Evolutionary conservation across 2,888 invertebrate genomes (phyloP), one percentile per base, ranked within the genome.

Genomic region (Achlya flavicornis): DNA sequence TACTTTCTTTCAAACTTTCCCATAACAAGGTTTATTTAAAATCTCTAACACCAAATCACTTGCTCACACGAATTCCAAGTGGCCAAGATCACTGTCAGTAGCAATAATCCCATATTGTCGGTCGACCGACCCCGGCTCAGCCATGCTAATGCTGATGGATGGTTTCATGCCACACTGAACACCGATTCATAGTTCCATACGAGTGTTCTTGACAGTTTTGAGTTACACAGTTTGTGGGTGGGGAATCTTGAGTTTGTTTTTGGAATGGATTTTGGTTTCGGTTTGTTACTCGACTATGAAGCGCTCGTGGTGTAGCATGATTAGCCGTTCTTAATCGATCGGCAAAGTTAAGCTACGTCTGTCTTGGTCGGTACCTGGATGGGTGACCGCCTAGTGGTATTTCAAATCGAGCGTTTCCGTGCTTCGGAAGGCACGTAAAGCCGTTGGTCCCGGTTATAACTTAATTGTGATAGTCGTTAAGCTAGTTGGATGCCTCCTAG

Each of bases 61-160:
- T 53, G 53, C 53, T 53, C 53, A 19, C 19, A 53, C 53, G 53
- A 19, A 53, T 19, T 16, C 53, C 53, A 53, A 57, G 59, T 61
- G 64, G 63, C 61, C 43, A 66, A 71, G 75, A 75, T 74, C 76
- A 72, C 66, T 74, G 78, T 74, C 75, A 61, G 66, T 70, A 65
- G 64, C 66, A 68, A 69, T 77, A 78, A 74, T 73, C 76, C 74
- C 71, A 67, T 74, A 74, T 70, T 73, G 76, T 73, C 61, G 62
- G 64, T 66, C 53, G 62, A 62, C 69, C 63, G 67, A 64, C 62
- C 63, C 66, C 65, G 66, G 64, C 66, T 67, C 64, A 66, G 64
- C 64, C 65, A 67, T 53, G 73, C 70, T 73, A 72, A 73, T 75
- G 58, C 64, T 66, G 66, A 70, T 58, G 66, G 67, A 68, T 68